phyloP scores from a whole-genome alignment of 2,113 vertebrate species.

The Oenanthe oenanthe region DNA sequence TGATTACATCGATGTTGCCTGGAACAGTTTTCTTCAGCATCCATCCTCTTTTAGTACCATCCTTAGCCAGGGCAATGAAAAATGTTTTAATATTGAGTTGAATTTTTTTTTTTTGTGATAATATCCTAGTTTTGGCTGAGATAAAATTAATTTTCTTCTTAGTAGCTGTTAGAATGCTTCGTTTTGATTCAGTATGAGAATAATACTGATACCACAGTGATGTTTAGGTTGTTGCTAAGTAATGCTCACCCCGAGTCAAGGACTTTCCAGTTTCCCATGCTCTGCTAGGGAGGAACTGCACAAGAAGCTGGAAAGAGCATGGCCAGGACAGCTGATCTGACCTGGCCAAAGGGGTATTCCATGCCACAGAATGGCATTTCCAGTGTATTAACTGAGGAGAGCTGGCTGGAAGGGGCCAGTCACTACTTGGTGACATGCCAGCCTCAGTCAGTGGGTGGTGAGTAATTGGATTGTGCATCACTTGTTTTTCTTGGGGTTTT shows the following conservation, averaged over 20 bases:
- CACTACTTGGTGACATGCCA: accelerated
- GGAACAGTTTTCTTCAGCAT: background rate
- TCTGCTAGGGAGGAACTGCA: background rate
- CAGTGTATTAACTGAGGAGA: background rate
- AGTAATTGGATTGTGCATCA: background rate
- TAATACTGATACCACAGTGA: background rate
- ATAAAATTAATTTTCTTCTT: background rate
- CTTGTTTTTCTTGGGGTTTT: background rate
- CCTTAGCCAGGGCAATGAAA: background rate
- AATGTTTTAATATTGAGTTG: background rate
- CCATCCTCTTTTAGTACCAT: background rate
- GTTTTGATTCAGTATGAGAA: background rate
- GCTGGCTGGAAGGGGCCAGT: background rate
- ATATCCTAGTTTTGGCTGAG: accelerated
- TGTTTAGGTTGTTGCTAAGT: background rate
- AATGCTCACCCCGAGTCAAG: background rate
- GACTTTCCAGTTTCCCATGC: background rate
- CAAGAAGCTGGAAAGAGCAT: background rate
- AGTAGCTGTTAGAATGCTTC: background rate
- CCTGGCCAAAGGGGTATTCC: background rate
- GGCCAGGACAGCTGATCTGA: background rate
- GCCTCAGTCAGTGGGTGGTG: background rate
- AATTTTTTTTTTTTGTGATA: background rate
- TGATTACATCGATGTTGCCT: background rate
- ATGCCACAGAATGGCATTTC: too few species aligned